Evolutionary conservation across 1,140 invertebrate genomes (phyloP), one percentile per base, ranked within the genome.

Genomic region (Tachypleus tridentatus): DNA sequence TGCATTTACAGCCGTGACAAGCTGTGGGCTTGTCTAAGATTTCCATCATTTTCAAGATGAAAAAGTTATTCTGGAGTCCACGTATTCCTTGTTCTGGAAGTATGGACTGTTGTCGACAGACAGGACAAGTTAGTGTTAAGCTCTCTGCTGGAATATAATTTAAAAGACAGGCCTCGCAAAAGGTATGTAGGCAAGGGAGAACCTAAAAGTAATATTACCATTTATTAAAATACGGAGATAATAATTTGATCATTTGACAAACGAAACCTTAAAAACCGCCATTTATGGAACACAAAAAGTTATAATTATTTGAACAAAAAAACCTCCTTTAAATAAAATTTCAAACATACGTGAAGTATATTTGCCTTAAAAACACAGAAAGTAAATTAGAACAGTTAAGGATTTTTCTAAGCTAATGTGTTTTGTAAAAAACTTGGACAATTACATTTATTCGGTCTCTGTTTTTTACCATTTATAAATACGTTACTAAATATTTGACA

Each of bases 31-130:
- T 70, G 58, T 74, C 72, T 8, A 79, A 69, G 3, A 77, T 73
- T 62, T 79, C 75, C 72, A 79, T 78, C 47, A 81, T 72, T 64
- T 77, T 77, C 59, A 74, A 74, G 51, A 81, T 76, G 69, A 80
- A 79, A 67, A 77, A 76, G 67, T 81, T 81, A 58, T 74, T 77
- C 70, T 81, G 80, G 4, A 81, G 73, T 5, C 77, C 79, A 9
- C 72, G 71, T 50, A 81, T 80, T 63, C 81, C 81, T 68, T 79
- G 76, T 62, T 79, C 73, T 5, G 81, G 81, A 48, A 82, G 71
- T 57, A 82, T 82, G 60, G 79, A 81, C 67, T 82, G 80, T 64
- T 82, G 80, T 10, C 78, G 70, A 69, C 81, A 82, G n/a, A 80
- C 74, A 4, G 81, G 81, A 71, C 81, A 82, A 10, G 79, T 80